phyloP scores from a whole-genome alignment of 2,113 vertebrate species.

The Prionailurus viverrinus region DNA sequence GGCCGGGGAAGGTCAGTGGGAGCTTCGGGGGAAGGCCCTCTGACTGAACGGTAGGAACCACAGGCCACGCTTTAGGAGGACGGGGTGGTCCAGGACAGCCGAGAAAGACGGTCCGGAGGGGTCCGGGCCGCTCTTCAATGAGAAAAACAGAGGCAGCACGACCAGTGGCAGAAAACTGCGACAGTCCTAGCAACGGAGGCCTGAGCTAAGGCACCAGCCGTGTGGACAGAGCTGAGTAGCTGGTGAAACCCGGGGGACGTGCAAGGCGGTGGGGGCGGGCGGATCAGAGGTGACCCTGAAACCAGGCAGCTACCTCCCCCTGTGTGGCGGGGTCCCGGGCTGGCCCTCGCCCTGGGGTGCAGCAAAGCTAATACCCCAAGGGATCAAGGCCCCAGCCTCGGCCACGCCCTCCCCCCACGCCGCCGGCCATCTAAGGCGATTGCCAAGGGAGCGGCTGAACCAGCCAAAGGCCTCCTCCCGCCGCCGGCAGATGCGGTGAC shows the following conservation, averaged over 20 bases:
- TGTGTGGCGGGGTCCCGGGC: rapidly evolving
- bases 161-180: background rate
- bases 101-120: background rate
- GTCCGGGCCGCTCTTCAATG: background rate
- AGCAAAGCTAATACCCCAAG: too few relatives aligned
- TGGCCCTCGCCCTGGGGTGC: rapidly evolving
- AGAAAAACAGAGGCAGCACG: background rate
- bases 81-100: rapidly evolving
- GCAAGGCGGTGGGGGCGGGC: background rate
- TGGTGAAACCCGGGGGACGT: rapidly evolving
- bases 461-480: background rate
- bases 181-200: rapidly evolving
- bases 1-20: rapidly evolving
- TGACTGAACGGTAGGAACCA: too few relatives aligned
- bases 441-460: background rate
- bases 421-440: rapidly evolving
- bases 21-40: background rate
- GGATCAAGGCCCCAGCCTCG: background rate
- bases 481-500: background rate
- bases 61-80: background rate
- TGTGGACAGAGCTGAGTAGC: rapidly evolving
- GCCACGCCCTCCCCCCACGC: background rate
- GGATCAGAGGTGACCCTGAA: background rate
- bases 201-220: too few relatives aligned
- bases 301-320: rapidly evolving